Evolutionary conservation across 2,797 vertebrate species (phyloP).

Genomic region (Rhadinocentrus ornatus): DNA sequence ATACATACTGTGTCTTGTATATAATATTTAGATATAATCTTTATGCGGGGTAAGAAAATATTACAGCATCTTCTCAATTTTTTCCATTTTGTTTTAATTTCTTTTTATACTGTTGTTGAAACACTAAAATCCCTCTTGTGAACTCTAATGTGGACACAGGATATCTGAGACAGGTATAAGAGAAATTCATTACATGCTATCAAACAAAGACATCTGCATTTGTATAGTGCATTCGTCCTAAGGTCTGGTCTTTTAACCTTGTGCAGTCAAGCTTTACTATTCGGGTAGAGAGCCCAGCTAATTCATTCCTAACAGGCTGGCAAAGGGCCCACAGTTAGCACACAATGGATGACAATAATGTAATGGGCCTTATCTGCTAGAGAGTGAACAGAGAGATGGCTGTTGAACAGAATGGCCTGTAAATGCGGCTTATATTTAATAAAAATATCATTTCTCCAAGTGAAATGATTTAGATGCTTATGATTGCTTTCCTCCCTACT

Average conservation of each 20-base stretch:
- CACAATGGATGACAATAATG: constrained; percentile 78
- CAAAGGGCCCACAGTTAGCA: constrained; percentile 68
- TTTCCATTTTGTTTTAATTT: neutral
- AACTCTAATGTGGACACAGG: constrained; percentile 14
- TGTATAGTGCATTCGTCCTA: constrained; percentile 53
- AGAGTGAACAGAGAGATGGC: constrained; percentile 65
- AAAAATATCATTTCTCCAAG: constrained; percentile 73
- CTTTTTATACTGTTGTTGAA: neutral
- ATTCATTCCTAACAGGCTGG: constrained; percentile 78
- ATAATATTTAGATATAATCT: constrained; percentile 62
- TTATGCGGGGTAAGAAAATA: constrained; percentile 11
- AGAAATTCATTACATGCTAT: constrained; percentile 36
- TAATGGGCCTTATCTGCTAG: constrained; percentile 79
- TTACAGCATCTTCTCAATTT: constrained; percentile 8
- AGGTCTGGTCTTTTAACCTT: constrained; percentile 67
- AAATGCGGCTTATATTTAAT: constrained; percentile 78
- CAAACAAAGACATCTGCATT: constrained; percentile 43
- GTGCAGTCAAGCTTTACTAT: constrained; percentile 65
- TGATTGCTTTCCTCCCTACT: constrained; percentile 59
- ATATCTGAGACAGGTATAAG: constrained; percentile 3
- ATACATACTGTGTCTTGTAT: constrained; percentile 44
- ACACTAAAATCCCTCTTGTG: neutral
- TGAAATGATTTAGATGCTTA: constrained; percentile 75
- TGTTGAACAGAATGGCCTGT: constrained; percentile 76
- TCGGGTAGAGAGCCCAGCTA: constrained; percentile 72